phyloP scores from a whole-genome alignment of 2,888 invertebrate species.

The Perithous albicinctus region DNA sequence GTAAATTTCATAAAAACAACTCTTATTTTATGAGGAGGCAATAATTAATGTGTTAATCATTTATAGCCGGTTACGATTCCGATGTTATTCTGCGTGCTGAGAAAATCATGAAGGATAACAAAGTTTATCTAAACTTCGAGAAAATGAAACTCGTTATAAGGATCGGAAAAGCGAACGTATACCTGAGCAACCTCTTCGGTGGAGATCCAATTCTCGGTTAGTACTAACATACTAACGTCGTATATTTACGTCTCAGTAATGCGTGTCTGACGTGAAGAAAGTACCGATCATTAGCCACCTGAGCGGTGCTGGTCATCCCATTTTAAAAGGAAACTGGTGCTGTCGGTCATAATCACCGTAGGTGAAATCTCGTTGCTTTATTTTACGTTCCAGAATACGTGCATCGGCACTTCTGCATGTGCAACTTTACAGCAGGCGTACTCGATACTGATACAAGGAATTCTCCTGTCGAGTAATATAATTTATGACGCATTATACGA shows the following conservation, averaged over 20 bases:
- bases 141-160: conserved; percentile 88
- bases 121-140: conserved; percentile 88
- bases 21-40: too few relatives aligned
- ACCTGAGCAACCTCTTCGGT: conserved; percentile 89
- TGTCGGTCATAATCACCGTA: conserved; percentile 2
- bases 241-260: not conserved
- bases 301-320: not conserved
- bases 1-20: too few relatives aligned
- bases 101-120: conserved; percentile 86
- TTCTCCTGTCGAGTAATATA: not conserved
- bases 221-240: too few relatives aligned
- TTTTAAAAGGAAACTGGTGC: not conserved
- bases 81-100: conserved; percentile 88
- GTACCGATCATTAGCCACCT: not conserved
- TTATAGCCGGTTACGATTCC: conserved; percentile 88
- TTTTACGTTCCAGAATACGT: not conserved
- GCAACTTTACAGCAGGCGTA: not conserved
- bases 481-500: not conserved
- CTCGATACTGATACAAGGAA: not conserved
- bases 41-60: too few relatives aligned
- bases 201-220: conserved; percentile 88
- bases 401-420: not conserved
- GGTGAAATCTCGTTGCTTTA: not conserved
- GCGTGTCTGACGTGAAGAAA: not conserved
- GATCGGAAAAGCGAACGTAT: conserved; percentile 87